Percentiles rank a stretch among this genome's conserved stretches.
Conservation (phyloP, 2,888 invertebrate genomes). For the Cyaniris semiargus region DNA sequence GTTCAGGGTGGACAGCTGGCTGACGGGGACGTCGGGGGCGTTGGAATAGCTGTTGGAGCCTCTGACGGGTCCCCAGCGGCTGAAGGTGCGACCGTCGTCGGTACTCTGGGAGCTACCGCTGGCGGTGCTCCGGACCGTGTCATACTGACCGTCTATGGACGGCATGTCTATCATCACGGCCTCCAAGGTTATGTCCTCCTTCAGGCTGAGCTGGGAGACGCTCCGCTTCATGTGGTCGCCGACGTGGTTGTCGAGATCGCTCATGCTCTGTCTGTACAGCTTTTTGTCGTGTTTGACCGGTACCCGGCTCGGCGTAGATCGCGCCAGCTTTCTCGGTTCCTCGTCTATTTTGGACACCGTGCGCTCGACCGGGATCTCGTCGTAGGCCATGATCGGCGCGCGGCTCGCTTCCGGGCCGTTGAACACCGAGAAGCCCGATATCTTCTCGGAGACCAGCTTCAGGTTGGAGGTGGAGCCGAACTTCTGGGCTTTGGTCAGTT, state of each 20-base stretch:
- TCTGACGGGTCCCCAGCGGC: slow-evolving; percentile 74
- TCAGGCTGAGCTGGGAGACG: slow-evolving; percentile 67
- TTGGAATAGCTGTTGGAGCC: slow-evolving; percentile 74
- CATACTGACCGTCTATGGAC: slow-evolving; percentile 53
- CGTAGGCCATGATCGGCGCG: slow-evolving; percentile 72
- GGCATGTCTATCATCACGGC: slow-evolving; percentile 71
- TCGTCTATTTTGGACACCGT: slow-evolving; percentile 50
- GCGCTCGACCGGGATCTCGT: slow-evolving; percentile 42
- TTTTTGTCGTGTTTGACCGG: slow-evolving; percentile 45
- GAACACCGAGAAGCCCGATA: slow-evolving; percentile 71
- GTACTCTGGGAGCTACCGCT: slow-evolving; percentile 50
- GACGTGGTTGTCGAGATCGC: slow-evolving; percentile 48
- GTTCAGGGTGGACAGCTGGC: slow-evolving; percentile 68
- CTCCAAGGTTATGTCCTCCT: slow-evolving; percentile 66
- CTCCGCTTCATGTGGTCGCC: slow-evolving; percentile 54
- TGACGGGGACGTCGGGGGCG: slow-evolving; percentile 57
- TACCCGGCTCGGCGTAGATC: slow-evolving; percentile 24
- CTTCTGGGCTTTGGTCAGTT: slow-evolving; percentile 56
- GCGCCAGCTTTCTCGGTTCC: slow-evolving; percentile 32
- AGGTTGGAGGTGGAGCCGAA: slow-evolving; percentile 70
- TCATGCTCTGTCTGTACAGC: slow-evolving; percentile 60
- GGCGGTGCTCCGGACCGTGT: slow-evolving; percentile 54
- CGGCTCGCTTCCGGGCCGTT: slow-evolving; percentile 54
- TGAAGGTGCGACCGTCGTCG: slow-evolving; percentile 54
- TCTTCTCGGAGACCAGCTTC: slow-evolving; percentile 68